Evolutionary conservation across 2,888 invertebrate genomes (phyloP).

Genomic region (Hypsopygia costalis): DNA sequence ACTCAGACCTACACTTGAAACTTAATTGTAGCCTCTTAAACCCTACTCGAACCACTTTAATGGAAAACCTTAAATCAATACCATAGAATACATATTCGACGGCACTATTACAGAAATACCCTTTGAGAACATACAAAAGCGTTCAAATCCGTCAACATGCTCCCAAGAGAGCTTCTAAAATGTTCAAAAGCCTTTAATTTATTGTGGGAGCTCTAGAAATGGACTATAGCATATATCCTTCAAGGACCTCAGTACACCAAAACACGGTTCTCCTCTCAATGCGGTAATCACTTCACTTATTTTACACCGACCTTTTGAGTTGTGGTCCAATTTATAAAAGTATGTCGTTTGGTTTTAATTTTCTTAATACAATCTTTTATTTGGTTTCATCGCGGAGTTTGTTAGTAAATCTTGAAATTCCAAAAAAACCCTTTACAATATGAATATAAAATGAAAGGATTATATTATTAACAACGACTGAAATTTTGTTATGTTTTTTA

Average conservation of each 20-base stretch:
- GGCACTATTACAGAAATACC: not conserved
- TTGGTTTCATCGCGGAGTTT: too few species aligned
- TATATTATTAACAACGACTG: too few species aligned
- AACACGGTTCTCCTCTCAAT: slow-evolving; percentile 10
- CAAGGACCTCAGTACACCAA: slow-evolving; percentile 3
- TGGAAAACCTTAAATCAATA: not conserved
- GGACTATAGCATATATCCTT: slow-evolving; percentile 7
- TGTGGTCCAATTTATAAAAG: not conserved
- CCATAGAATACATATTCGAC: not conserved
- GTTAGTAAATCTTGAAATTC: too few species aligned
- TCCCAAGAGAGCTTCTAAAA: slow-evolving; percentile 1
- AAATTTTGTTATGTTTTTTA: too few species aligned
- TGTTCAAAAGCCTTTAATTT: slow-evolving; percentile 8
- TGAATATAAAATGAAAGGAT: too few species aligned
- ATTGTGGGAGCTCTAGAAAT: slow-evolving; percentile 3
- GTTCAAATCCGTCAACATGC: slow-evolving; percentile 6
- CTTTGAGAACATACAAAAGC: not conserved
- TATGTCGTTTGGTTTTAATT: not conserved
- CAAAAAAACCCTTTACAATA: too few species aligned
- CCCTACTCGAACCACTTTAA: not conserved
- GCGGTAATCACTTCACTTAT: slow-evolving; percentile 17
- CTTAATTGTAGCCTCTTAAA: not conserved
- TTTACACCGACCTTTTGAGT: slow-evolving; percentile 13
- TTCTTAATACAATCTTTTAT: too few species aligned
- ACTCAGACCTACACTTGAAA: not conserved